These are phyloP conservation scores for Mesoclemmys tuberculata DNA, from an alignment of 2,113 vertebrate species.

Conservation along the genomic window DNA sequence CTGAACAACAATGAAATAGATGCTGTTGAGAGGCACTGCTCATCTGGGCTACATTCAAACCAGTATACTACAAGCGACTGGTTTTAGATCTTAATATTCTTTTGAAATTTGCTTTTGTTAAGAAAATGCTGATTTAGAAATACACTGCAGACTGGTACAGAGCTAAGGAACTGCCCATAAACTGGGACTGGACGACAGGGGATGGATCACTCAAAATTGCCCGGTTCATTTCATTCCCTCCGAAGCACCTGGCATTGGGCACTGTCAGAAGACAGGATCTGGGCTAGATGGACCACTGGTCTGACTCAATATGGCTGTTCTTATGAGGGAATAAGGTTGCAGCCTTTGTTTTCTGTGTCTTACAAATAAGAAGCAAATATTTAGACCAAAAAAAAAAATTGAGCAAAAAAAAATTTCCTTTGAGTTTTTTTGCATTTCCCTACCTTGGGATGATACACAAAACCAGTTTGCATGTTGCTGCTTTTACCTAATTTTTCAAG, in stretches of 20 bases:
- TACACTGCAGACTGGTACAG: background rate
- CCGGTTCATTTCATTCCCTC: background rate
- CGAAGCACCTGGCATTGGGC: background rate
- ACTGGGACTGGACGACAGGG: background rate
- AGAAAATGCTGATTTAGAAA: background rate
- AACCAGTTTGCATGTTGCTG: background rate
- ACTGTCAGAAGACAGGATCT: background rate
- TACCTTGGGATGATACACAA: background rate
- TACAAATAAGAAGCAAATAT: background rate
- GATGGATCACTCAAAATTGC: background rate
- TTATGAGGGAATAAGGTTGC: background rate
- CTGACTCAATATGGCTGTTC: background rate
- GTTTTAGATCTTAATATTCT: background rate
- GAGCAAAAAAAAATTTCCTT: background rate
- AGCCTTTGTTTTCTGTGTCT: background rate
- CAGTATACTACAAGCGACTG: background rate
- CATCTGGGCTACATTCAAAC: background rate
- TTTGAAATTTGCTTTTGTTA: background rate
- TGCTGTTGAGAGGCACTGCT: background rate
- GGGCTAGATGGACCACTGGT: background rate
- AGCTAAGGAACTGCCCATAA: background rate
- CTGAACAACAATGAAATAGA: background rate
- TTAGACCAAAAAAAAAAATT: background rate
- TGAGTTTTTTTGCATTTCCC: background rate
- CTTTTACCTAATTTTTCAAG: background rate